Conservation (phyloP, 2,113 vertebrate genomes). For the Xiphophorus maculatus region DNA sequence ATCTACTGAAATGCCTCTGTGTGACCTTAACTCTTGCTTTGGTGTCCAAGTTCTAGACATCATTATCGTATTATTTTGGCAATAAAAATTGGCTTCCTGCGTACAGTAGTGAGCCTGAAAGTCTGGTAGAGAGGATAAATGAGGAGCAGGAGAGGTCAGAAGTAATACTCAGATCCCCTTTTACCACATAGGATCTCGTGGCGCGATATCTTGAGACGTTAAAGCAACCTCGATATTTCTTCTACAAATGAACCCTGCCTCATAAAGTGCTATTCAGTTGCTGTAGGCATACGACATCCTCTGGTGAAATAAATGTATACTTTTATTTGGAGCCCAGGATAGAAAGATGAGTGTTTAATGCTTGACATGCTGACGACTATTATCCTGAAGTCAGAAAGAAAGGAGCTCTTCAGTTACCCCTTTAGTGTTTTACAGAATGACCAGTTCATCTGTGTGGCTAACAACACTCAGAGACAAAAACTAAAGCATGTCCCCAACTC, state of each 20-base stretch:
- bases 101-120: conserved; percentile 2
- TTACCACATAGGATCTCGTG: neutral
- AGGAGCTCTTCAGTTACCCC: too few relatives aligned
- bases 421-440: too few relatives aligned
- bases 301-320: too few relatives aligned
- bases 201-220: neutral
- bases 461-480: too few relatives aligned
- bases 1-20: conserved; percentile 11
- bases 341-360: too few relatives aligned
- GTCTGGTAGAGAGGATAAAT: conserved; percentile 3
- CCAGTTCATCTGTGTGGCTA: too few relatives aligned
- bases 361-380: too few relatives aligned
- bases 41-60: conserved; percentile 35
- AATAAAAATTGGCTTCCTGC: conserved; percentile 36
- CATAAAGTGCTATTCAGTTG: neutral
- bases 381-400: too few relatives aligned
- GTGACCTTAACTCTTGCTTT: conserved; percentile 18
- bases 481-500: too few relatives aligned
- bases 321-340: too few relatives aligned
- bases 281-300: too few relatives aligned
- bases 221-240: neutral
- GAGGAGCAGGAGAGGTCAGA: neutral
- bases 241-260: neutral
- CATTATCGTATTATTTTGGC: conserved; percentile 41
- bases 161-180: neutral